Evolutionary conservation across 1,140 invertebrate genomes (phyloP).

Genomic region (Oncopodura yosiiana): DNA sequence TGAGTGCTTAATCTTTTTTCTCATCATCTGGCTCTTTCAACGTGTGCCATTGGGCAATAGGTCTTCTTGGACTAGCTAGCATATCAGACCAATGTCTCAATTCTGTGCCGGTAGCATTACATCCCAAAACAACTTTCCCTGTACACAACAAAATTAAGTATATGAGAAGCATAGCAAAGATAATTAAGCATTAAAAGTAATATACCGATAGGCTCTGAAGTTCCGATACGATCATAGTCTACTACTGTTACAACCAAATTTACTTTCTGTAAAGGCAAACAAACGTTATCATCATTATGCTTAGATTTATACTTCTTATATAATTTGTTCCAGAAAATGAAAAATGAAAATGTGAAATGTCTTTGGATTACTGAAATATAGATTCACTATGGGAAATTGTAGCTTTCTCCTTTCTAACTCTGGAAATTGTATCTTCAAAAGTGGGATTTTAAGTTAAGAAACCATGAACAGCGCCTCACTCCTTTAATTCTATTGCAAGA

Average conservation of each 20-base stretch:
- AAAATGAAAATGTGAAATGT: neutral
- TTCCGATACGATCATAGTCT: constrained; percentile 99
- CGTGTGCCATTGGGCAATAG: constrained; percentile 99
- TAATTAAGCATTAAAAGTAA: no score
- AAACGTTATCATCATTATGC: no score
- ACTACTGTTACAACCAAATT: constrained; percentile 96
- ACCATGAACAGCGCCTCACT: no score
- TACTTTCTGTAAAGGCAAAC: constrained; percentile 74
- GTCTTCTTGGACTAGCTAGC: constrained; percentile 92
- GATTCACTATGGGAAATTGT: neutral
- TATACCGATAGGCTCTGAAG: constrained; percentile 97
- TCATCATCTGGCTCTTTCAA: constrained; percentile 93
- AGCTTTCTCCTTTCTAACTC: no score
- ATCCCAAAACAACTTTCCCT: constrained; percentile 93
- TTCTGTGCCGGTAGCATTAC: constrained; percentile 94
- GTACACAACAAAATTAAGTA: no score
- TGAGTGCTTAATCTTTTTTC: constrained; percentile 59
- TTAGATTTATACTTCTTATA: no score
- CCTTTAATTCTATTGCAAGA: no score
- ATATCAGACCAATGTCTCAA: constrained; percentile 99
- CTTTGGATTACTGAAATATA: neutral
- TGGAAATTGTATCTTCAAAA: no score
- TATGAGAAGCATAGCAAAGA: no score
- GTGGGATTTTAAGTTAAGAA: no score
- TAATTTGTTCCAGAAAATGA: no score